Percentiles rank a stretch among this genome's conserved stretches.
These are phyloP conservation scores for Megastigmus dorsalis DNA, from an alignment of 2,888 invertebrate species.

Conservation along the genomic window DNA sequence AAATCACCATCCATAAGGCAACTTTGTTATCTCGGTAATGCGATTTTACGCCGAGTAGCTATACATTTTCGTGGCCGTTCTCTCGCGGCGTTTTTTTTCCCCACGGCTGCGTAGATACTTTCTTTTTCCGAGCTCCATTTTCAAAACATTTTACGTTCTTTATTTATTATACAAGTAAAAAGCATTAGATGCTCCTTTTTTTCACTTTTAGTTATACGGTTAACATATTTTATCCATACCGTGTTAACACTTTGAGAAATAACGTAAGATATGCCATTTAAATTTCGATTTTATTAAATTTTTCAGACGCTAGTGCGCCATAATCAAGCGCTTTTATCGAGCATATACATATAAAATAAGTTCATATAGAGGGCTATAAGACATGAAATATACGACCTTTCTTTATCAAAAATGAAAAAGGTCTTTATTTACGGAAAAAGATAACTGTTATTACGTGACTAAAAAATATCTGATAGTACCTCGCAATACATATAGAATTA, in stretches of 20 bases:
- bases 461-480: background rate
- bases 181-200: background rate
- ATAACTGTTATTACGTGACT: background rate
- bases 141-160: no score
- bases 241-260: background rate
- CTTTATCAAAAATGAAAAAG: background rate
- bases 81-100: background rate
- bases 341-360: no score
- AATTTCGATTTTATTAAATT: no score
- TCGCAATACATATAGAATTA: background rate
- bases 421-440: slow-evolving; percentile 1
- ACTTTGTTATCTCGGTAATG: slow-evolving; percentile 38
- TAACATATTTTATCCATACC: background rate
- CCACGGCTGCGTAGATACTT: no score
- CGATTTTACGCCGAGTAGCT: slow-evolving; percentile 5
- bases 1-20: background rate
- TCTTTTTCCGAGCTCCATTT: no score
- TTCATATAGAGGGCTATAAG: no score
- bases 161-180: background rate
- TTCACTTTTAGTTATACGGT: background rate
- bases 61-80: background rate
- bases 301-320: no score
- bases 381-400: no score
- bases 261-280: no score
- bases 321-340: no score